phyloP scores from a whole-genome alignment of 2,113 vertebrate species.

The Labeo rohita region DNA sequence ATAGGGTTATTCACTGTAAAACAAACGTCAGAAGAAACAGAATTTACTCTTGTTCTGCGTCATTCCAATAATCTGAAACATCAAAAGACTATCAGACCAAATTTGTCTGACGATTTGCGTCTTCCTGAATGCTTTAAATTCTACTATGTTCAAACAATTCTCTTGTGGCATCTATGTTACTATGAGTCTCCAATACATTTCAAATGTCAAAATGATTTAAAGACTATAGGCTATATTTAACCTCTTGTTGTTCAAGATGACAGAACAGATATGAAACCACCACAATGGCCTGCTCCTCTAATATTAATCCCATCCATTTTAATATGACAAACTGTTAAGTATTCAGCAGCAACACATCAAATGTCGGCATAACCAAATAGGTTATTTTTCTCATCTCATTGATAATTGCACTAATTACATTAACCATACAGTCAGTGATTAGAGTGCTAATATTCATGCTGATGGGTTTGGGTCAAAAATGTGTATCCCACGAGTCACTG shows the following conservation, averaged over 20 bases:
- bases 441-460: background rate
- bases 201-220: slow-evolving; percentile 4
- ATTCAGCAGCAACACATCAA: slow-evolving; percentile 2
- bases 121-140: slow-evolving; percentile 31
- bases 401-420: slow-evolving; percentile 29
- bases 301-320: background rate
- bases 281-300: background rate
- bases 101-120: background rate
- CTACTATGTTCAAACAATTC: background rate
- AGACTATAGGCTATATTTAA: background rate
- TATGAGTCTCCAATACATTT: background rate
- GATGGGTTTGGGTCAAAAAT: background rate
- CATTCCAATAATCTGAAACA: background rate
- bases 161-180: background rate
- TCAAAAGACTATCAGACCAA: background rate
- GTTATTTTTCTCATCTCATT: slow-evolving; percentile 5
- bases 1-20: slow-evolving; percentile 94
- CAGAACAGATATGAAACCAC: background rate
- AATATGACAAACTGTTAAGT: slow-evolving; percentile 1
- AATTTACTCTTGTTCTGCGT: background rate
- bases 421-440: slow-evolving; percentile 15
- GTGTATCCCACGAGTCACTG: background rate
- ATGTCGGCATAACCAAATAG: slow-evolving; percentile 13
- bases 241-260: background rate
- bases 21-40: slow-evolving; percentile 35